Evolutionary conservation across 2,797 vertebrate species (phyloP).

Genomic region (Pseudomugil gertrudae): DNA sequence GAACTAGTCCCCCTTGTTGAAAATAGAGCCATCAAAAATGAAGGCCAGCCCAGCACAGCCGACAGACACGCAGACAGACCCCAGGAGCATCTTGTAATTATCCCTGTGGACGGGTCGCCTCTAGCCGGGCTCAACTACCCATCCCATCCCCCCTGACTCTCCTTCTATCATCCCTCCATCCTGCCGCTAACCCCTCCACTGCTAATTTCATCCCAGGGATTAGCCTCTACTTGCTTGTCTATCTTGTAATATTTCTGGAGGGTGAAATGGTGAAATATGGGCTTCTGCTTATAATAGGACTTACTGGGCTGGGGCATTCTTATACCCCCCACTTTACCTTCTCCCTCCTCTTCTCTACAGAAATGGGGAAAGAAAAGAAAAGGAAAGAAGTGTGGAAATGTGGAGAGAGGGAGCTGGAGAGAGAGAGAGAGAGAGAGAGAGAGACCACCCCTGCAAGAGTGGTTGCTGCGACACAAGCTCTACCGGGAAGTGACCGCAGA

Average conservation of each 20-base stretch:
- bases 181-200: slow-evolving; percentile 92
- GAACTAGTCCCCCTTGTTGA: slow-evolving; percentile 76
- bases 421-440: slow-evolving; percentile 42
- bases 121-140: slow-evolving; percentile 93
- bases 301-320: slow-evolving; percentile 85
- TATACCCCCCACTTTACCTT: slow-evolving; percentile 55
- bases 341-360: slow-evolving; percentile 39
- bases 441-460: slow-evolving; percentile 70
- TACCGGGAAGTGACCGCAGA: slow-evolving; percentile 87
- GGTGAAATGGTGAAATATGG: slow-evolving; percentile 89
- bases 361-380: slow-evolving; percentile 43
- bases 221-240: slow-evolving; percentile 91
- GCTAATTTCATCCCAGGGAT: slow-evolving; percentile 99
- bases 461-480: slow-evolving; percentile 81
- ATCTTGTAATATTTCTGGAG: slow-evolving; percentile 93
- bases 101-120: slow-evolving; percentile 95
- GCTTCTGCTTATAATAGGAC: slow-evolving; percentile 94
- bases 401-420: slow-evolving; percentile 33
- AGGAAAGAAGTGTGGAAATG: slow-evolving; percentile 30
- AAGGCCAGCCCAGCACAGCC: slow-evolving; percentile 80
- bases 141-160: slow-evolving; percentile 77
- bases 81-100: slow-evolving; percentile 97
- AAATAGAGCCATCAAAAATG: slow-evolving; percentile 99
- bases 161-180: slow-evolving; percentile 81
- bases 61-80: slow-evolving; percentile 87